These are phyloP conservation scores for Silurus aristotelis DNA, from an alignment of 2,797 vertebrate species.

Conservation along the genomic window DNA sequence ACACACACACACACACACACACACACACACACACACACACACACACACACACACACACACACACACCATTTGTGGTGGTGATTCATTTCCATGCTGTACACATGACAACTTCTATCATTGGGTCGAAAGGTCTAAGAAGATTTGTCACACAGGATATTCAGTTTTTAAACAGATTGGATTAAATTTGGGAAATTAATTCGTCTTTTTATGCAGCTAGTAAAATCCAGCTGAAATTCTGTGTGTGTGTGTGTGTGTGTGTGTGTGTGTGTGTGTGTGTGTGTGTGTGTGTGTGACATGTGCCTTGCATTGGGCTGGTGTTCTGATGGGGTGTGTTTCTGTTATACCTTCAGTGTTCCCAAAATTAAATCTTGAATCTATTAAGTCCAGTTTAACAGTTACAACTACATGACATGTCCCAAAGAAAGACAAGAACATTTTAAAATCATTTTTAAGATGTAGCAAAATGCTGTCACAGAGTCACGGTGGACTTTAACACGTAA, in stretches of 20 bases:
- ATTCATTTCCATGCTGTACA: constrained; percentile 66
- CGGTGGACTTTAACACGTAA: too few species aligned
- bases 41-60: constrained; percentile 17
- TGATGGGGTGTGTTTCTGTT: background rate
- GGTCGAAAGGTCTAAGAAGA: constrained; percentile 16
- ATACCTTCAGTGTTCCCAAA: too few species aligned
- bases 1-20: constrained; percentile 14
- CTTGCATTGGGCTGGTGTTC: background rate
- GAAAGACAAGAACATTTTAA: too few species aligned
- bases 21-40: constrained; percentile 24
- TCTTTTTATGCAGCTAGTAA: background rate
- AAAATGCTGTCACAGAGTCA: too few species aligned
- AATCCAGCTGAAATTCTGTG: background rate
- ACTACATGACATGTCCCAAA: background rate
- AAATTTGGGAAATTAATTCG: background rate
- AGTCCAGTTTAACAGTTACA: background rate
- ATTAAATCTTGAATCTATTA: background rate
- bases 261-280: background rate
- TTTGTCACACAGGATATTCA: background rate
- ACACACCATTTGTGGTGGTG: constrained; percentile 31
- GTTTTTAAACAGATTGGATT: background rate
- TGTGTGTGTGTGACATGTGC: background rate
- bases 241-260: background rate
- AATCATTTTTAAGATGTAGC: too few species aligned
- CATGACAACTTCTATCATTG: constrained; percentile 68